These are phyloP conservation scores for Drosophila paramelanica DNA, from an alignment of 2,888 invertebrate species.

Conservation along the genomic window DNA sequence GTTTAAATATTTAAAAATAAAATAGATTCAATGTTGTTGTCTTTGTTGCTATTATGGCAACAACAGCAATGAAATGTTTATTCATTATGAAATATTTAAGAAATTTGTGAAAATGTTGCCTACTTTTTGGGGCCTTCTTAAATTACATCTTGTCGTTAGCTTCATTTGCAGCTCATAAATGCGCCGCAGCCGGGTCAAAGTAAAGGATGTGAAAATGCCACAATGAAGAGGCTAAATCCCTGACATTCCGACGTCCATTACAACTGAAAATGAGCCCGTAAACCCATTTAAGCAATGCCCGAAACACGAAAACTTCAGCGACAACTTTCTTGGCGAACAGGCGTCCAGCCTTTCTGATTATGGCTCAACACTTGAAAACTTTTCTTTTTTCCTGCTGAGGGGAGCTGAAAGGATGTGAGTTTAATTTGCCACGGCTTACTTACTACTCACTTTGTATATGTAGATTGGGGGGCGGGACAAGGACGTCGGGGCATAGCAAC, in stretches of 20 bases:
- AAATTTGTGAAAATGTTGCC: conserved; percentile 24
- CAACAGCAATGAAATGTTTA: not conserved
- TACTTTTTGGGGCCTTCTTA: conserved; percentile 21
- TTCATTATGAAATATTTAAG: conserved; percentile 6
- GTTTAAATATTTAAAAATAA: not conserved
- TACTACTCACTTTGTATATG: conserved; percentile 39
- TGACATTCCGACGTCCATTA: conserved; percentile 72
- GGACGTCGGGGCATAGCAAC: conserved; percentile 24
- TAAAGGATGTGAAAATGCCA: conserved; percentile 43
- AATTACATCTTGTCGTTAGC: conserved; percentile 56
- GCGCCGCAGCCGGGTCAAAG: conserved; percentile 11
- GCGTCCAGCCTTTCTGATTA: conserved; percentile 76
- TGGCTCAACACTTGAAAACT: conserved; percentile 78
- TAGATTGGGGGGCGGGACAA: conserved; percentile 1
- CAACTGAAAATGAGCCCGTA: conserved; percentile 77
- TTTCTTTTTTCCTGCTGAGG: conserved; percentile 31
- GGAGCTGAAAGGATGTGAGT: conserved; percentile 18
- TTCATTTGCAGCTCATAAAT: conserved; percentile 70
- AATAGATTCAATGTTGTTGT: not conserved
- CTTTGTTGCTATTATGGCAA: too few relatives aligned
- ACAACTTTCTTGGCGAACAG: conserved; percentile 34
- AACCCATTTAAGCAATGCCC: conserved; percentile 74
- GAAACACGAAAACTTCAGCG: conserved; percentile 65
- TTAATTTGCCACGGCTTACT: conserved; percentile 55
- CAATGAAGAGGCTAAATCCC: conserved; percentile 51